These are phyloP conservation scores for Dexiosoma caninum DNA, from an alignment of 2,888 invertebrate species.

Conservation along the genomic window DNA sequence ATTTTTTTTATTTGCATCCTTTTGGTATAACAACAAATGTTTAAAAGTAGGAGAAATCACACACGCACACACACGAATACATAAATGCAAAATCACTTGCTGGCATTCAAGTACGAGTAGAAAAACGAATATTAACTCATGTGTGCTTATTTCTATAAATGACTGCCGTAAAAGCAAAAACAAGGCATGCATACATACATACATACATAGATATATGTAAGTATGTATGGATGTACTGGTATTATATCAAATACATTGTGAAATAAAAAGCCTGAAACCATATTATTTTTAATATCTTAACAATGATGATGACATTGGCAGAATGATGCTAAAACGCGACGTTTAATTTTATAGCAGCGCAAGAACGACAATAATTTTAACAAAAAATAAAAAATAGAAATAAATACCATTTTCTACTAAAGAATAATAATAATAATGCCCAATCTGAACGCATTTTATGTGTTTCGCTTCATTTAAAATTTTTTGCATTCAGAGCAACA, in stretches of 20 bases:
- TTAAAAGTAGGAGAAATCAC: not conserved
- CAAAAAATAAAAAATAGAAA: slow-evolving; percentile 27
- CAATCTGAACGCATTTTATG: slow-evolving; percentile 61
- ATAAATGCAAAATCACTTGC: slow-evolving; percentile 21
- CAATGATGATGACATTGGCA: slow-evolving; percentile 64
- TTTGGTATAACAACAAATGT: slow-evolving; percentile 22
- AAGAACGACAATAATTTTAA: slow-evolving; percentile 55
- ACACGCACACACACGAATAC: not conserved
- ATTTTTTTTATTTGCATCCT: slow-evolving; percentile 13
- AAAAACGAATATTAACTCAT: slow-evolving; percentile 33
- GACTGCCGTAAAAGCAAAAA: not conserved
- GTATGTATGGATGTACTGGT: too few species aligned
- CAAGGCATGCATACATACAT: not conserved
- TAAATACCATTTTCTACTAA: not conserved
- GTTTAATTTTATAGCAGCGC: slow-evolving; percentile 62
- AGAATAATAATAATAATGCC: slow-evolving; percentile 72
- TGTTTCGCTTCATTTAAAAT: not conserved
- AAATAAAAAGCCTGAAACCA: slow-evolving; percentile 56
- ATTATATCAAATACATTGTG: slow-evolving; percentile 26
- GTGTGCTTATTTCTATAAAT: slow-evolving; percentile 29
- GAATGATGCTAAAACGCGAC: slow-evolving; percentile 64
- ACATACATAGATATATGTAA: too few species aligned
- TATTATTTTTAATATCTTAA: slow-evolving; percentile 64
- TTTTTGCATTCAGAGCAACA: slow-evolving; percentile 27
- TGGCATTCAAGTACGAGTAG: slow-evolving; percentile 25